phyloP scores from a whole-genome alignment of 1,140 invertebrate genomes.

The Melitaea cinxia region DNA sequence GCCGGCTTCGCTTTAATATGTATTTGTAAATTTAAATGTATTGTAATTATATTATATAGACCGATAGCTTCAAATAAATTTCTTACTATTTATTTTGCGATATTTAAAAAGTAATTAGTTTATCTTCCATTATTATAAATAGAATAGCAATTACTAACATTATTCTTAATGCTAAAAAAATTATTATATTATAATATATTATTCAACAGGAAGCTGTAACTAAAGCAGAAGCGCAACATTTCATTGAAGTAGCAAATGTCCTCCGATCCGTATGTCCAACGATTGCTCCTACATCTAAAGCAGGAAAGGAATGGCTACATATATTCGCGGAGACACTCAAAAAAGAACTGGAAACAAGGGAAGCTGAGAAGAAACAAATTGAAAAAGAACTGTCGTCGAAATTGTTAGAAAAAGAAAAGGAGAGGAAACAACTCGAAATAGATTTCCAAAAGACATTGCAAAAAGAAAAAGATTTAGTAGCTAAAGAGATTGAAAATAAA shows the following conservation, averaged over 20 bases:
- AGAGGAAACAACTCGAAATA: slow-evolving; percentile 40
- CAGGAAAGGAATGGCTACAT: slow-evolving; percentile 80
- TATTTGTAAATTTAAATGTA: background rate
- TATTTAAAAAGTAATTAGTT: too few species aligned
- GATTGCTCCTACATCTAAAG: slow-evolving; percentile 75
- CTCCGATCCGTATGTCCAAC: slow-evolving; percentile 84
- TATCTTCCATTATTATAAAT: background rate
- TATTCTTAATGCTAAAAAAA: background rate
- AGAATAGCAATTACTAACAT: background rate
- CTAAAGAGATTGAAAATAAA: slow-evolving; percentile 33
- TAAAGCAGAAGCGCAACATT: slow-evolving; percentile 81
- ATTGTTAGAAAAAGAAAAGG: slow-evolving; percentile 39
- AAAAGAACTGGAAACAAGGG: slow-evolving; percentile 50
- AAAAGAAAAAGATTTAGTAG: slow-evolving; percentile 40
- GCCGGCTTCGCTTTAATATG: slow-evolving; percentile 62
- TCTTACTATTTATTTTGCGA: background rate
- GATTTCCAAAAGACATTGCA: slow-evolving; percentile 37
- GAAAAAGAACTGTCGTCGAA: slow-evolving; percentile 50
- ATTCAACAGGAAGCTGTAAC: slow-evolving; percentile 74
- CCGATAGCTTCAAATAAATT: background rate
- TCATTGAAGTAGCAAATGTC: slow-evolving; percentile 82
- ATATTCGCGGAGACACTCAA: slow-evolving; percentile 80
- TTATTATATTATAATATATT: background rate
- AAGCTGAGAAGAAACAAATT: slow-evolving; percentile 51
- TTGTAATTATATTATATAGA: background rate